Evolutionary conservation across 2,797 vertebrate species (phyloP).

Genomic region (Coccyzus lansbergi): DNA sequence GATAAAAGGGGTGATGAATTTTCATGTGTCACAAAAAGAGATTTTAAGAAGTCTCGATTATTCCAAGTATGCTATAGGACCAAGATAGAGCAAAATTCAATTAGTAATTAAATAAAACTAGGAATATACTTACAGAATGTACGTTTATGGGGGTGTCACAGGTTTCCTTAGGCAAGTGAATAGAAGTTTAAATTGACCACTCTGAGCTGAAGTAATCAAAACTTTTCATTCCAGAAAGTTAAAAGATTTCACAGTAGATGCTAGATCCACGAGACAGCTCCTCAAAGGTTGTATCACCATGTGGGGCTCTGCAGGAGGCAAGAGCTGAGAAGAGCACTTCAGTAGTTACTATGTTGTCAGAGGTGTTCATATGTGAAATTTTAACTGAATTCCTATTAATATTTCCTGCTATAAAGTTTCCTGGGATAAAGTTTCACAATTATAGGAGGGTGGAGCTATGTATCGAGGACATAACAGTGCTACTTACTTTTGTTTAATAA

Average conservation of each 20-base stretch:
- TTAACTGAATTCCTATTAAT: neutral
- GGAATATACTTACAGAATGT: neutral
- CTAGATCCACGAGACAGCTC: neutral
- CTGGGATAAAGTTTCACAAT: neutral
- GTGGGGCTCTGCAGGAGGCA: neutral
- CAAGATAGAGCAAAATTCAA: neutral
- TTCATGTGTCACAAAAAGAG: neutral
- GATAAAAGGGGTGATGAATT: neutral
- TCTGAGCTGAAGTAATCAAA: neutral
- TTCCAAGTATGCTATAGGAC: neutral
- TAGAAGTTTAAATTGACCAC: neutral
- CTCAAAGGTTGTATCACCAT: neutral
- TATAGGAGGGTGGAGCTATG: neutral
- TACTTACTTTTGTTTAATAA: neutral
- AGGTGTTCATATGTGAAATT: neutral
- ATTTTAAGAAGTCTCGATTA: neutral
- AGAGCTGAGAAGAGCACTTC: neutral
- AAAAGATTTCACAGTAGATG: neutral
- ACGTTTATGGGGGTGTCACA: neutral
- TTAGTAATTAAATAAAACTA: neutral
- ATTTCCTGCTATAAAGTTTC: neutral
- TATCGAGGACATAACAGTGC: neutral
- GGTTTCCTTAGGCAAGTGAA: neutral
- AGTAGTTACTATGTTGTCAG: neutral
- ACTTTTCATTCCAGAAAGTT: neutral